Evolutionary conservation across 2,797 vertebrate genomes (phyloP).

Genomic region (Leuciscus waleckii): DNA sequence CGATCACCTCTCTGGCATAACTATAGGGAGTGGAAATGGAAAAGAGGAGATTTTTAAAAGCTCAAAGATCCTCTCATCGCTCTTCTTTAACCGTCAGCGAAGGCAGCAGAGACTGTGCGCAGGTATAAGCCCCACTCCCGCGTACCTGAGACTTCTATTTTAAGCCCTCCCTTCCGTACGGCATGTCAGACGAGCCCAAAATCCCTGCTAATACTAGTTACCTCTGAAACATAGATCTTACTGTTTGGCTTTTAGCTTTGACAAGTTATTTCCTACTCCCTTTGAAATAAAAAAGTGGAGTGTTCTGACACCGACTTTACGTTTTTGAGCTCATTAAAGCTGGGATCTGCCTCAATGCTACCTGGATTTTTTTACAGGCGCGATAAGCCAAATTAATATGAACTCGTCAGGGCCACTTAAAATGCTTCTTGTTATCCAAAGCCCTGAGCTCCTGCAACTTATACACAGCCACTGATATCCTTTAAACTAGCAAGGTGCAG

Average conservation of each 20-base stretch:
- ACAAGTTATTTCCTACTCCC: slow-evolving; percentile 73
- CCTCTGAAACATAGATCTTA: slow-evolving; percentile 82
- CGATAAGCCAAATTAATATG: slow-evolving; percentile 87
- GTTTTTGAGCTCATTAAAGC: slow-evolving; percentile 84
- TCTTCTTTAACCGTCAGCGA: slow-evolving; percentile 74
- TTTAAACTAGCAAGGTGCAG: slow-evolving; percentile 85
- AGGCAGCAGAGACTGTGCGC: slow-evolving; percentile 70
- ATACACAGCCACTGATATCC: slow-evolving; percentile 82
- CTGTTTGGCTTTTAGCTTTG: slow-evolving; percentile 81
- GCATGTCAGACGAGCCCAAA: slow-evolving; percentile 83
- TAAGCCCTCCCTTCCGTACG: slow-evolving; percentile 79
- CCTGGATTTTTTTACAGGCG: slow-evolving; percentile 75
- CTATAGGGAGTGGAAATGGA: slow-evolving; percentile 69
- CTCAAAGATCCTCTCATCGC: slow-evolving; percentile 77
- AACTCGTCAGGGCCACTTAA: slow-evolving; percentile 81
- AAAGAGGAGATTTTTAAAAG: slow-evolving; percentile 72
- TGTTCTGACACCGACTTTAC: slow-evolving; percentile 82
- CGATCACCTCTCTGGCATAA: slow-evolving; percentile 70
- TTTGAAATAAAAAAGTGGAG: slow-evolving; percentile 70
- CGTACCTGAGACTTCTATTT: slow-evolving; percentile 76
- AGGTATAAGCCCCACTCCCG: slow-evolving; percentile 79
- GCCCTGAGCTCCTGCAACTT: slow-evolving; percentile 79
- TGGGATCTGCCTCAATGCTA: slow-evolving; percentile 81
- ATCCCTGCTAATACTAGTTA: slow-evolving; percentile 87
- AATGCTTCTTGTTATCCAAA: slow-evolving; percentile 83